Conservation (phyloP, 2,113 vertebrate species). For the Siphamia tubifer region DNA sequence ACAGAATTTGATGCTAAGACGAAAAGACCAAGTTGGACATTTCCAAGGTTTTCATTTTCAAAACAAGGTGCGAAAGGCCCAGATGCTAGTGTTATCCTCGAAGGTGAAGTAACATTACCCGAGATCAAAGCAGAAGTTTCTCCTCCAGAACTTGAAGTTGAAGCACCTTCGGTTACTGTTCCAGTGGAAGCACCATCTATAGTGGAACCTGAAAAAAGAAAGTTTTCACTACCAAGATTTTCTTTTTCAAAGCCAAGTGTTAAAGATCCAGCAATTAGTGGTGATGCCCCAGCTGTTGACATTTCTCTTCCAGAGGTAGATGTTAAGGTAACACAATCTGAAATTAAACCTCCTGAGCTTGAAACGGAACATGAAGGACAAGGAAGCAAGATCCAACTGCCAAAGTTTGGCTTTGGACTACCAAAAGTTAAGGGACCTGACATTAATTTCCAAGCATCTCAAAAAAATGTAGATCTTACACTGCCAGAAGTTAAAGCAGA, state of each 20-base stretch:
- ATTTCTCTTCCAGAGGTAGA: slow-evolving; percentile 26
- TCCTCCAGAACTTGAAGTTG: background rate
- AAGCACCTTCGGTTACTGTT: background rate
- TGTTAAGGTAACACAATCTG: slow-evolving; percentile 10
- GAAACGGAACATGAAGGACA: slow-evolving; percentile 3
- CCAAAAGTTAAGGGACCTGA: slow-evolving; percentile 41
- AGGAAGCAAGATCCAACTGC: slow-evolving; percentile 39
- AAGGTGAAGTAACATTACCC: slow-evolving; percentile 7
- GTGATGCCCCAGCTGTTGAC: slow-evolving; percentile 7
- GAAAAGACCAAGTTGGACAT: background rate
- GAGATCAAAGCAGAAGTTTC: slow-evolving; percentile 3
- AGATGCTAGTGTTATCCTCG: slow-evolving; percentile 1
- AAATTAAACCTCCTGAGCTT: background rate
- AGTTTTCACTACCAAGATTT: slow-evolving; percentile 20
- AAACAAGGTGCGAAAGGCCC: background rate
- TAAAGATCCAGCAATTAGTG: background rate
- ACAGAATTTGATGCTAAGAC: background rate
- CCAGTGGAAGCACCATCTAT: background rate
- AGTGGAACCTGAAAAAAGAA: slow-evolving; percentile 35
- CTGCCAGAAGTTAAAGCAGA: background rate
- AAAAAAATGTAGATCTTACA: slow-evolving; percentile 2
- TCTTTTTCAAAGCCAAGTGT: slow-evolving; percentile 35
- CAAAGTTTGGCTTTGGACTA: slow-evolving; percentile 36
- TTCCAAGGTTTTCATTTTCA: slow-evolving; percentile 9
- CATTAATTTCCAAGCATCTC: slow-evolving; percentile 16